Evolutionary conservation across 2,113 vertebrate genomes (phyloP), one percentile per base, ranked within the genome.

Genomic region (Corythaixoides concolor): DNA sequence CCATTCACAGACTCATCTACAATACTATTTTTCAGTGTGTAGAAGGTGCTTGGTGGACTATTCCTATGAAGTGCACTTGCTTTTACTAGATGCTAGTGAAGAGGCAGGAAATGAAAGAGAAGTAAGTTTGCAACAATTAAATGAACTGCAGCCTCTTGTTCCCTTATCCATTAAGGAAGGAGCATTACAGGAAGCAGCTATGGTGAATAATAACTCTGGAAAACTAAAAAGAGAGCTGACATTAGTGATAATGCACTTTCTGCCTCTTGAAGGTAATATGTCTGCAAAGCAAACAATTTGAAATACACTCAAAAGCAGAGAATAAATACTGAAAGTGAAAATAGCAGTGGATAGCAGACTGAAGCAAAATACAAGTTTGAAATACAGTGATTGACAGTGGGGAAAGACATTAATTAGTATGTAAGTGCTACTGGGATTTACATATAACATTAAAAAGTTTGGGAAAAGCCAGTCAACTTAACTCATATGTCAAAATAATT

Each of bases 241-340:
- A 78, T 97, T 96, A 97, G 76, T 56, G 90, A 69, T 97, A 95
- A 98, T 96, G 95, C 64, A 82, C 56, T 95, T 90, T 87, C 85
- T 95, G 64, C 41, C 77, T 75, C 66, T 96, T 68, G 56, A 91
- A 95, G 56, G 47, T 84, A 90, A 75, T 92, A 90, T 39, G 49
- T 86, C 88, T 85, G 70, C 63, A 89, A 87, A 96, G 85, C 88
- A 97, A 97, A 97, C 87, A 86, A 83, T 96, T 75, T 87, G 63
- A 87, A 86, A 41, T 78, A 58, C 60, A 32, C 78, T 95, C 72
- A 93, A 60, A 96, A 95, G 47, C 80, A 82, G 85, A 86, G 89
- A 94, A 94, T 78, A 97, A 97, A 95, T 95, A 95, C 81, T 39
- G 62, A 68, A 92, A 95, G 56, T 66, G 69, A 85, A 95, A 80